Evolutionary conservation across 1,140 invertebrate species (phyloP).

Genomic region (Drosophila leontia): DNA sequence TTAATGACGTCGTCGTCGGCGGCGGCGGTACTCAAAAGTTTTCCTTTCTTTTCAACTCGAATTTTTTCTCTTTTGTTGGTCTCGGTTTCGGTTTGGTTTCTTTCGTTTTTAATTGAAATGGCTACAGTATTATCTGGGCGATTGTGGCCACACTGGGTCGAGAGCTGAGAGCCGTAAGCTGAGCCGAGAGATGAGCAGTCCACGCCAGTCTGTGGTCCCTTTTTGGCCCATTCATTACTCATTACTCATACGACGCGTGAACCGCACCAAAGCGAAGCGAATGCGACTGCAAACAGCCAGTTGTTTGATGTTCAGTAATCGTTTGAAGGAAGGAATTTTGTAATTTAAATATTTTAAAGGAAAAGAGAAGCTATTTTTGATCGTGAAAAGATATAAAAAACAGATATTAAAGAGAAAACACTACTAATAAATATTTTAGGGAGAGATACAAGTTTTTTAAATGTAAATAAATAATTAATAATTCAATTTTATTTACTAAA

Average conservation of each 20-base stretch:
- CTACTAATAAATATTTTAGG: no score
- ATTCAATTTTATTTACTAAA: neutral
- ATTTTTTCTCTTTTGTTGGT: slow-evolving; percentile 29
- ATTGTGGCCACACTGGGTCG: slow-evolving; percentile 21
- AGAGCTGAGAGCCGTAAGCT: slow-evolving; percentile 20
- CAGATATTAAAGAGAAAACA: neutral
- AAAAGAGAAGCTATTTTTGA: neutral
- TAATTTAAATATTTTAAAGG: slow-evolving; percentile 11
- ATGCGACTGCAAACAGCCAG: slow-evolving; percentile 6
- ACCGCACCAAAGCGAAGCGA: slow-evolving; percentile 39
- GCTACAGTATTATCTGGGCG: slow-evolving; percentile 44
- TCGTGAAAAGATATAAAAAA: neutral
- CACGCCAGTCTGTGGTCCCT: slow-evolving; percentile 33
- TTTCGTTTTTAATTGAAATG: slow-evolving; percentile 72
- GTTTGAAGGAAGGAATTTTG: slow-evolving; percentile 6
- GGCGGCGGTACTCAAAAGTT: slow-evolving; percentile 37
- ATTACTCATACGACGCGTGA: slow-evolving; percentile 76
- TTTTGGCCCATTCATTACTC: slow-evolving; percentile 60
- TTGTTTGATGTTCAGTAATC: slow-evolving; percentile 33
- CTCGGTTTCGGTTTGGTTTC: slow-evolving; percentile 37
- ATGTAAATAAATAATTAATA: no score
- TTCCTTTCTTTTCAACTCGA: slow-evolving; percentile 33
- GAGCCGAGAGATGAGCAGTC: slow-evolving; percentile 51
- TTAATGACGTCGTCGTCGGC: slow-evolving; percentile 71
- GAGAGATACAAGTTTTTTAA: no score